Base-by-base conservation (phyloP, 2,797 vertebrate species). In the Cossypha caffra region DNA sequence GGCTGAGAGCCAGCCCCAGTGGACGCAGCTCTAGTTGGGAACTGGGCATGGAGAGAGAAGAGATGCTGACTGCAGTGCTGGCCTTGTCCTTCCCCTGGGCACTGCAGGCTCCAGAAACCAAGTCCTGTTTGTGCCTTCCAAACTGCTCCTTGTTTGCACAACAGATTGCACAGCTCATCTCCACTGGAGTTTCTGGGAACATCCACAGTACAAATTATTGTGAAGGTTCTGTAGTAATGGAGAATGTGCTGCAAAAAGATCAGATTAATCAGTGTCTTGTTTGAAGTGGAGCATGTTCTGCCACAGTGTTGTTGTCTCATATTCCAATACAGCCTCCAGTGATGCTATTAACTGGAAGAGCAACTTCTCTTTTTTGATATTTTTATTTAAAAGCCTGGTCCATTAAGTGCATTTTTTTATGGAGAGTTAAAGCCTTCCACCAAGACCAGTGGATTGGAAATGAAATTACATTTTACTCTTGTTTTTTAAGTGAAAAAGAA, bases 321-420 rank as follows among this genome's bases (percentile, higher is more conserved):
- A 55, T 88, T 93, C 86, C 93, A 90, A 2, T 48, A 19, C 43
- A 80, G 85, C 75, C 79, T 91, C 66, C 76, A 91, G 82, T 80
- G 72, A 89, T 83, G 29, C 50, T 71, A 7, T 80, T 95, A 94
- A 87, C 58, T 94, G 52, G 35, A 74, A 94, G 63, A 95, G n/a
- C 61, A 89, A 67, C 38, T 95, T 89, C 43, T 74, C 23, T 24
- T 35, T 79, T 94, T 86, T 74, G 28, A 40, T 80, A 61, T 51
- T 83, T 86, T 71, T 89, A 51, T 82, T 91, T 85, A 87, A 93
- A 91, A 85, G 42, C n/a, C 38, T 92, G 25, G 18, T 83, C 83
- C 54, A 68, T 80, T 94, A 92, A 77, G 35, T 91, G 75, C 42
- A 3, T 76, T 86, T 51, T 78, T 81, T 42, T 24, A n/a, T 75